Evolutionary conservation across 2,888 invertebrate genomes (phyloP).

Genomic region (Sipha maydis): DNA sequence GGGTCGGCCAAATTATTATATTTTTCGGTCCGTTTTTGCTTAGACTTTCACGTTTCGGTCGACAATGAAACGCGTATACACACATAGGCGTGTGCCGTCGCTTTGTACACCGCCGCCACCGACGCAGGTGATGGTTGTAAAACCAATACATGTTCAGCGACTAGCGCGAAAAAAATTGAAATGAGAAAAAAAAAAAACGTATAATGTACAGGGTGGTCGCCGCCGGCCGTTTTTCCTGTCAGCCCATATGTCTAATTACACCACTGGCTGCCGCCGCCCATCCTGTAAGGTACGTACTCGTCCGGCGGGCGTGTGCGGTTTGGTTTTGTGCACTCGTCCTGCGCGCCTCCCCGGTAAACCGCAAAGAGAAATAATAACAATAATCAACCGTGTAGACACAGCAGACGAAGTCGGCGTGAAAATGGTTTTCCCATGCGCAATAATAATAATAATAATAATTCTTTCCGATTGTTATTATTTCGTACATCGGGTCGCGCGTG

Average conservation of each 20-base stretch:
- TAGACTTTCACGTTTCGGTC: not conserved
- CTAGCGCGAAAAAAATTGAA: not conserved
- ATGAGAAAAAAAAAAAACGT: too few species aligned
- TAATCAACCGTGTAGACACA: not conserved
- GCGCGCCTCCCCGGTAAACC: not conserved
- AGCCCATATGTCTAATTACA: too few species aligned
- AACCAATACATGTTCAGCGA: conserved; percentile 3
- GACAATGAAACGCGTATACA: not conserved
- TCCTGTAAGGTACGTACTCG: too few species aligned
- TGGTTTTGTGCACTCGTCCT: not conserved
- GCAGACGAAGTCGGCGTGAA: not conserved
- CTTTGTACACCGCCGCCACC: not conserved
- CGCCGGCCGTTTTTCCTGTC: not conserved
- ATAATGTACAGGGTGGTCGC: not conserved
- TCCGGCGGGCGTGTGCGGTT: not conserved
- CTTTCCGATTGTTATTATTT: not conserved
- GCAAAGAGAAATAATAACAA: not conserved
- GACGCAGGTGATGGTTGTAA: not conserved
- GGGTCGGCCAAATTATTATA: conserved; percentile 18
- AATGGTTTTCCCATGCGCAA: not conserved
- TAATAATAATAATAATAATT: not conserved
- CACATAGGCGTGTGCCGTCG: too few species aligned
- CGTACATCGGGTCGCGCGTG: too few species aligned
- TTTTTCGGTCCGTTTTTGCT: not conserved
- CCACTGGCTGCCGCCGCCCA: too few species aligned